Conservation (phyloP, 2,113 vertebrate genomes). For the Suricata suricatta region DNA sequence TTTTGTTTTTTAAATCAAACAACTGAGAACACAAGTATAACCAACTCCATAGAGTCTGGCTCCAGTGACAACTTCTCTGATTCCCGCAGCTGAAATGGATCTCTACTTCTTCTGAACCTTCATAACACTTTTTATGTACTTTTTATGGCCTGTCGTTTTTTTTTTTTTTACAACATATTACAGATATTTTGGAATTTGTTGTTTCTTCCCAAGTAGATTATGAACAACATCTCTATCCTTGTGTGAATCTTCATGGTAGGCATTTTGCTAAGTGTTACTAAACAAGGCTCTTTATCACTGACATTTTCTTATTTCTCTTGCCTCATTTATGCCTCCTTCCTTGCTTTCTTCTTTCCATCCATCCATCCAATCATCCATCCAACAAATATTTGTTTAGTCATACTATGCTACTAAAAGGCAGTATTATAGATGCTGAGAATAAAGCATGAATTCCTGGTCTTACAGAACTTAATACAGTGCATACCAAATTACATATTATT, state of each 20-base stretch:
- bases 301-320: neutral
- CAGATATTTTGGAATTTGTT: neutral
- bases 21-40: neutral
- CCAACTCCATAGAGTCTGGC: neutral
- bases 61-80: neutral
- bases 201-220: neutral
- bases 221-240: neutral
- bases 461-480: neutral
- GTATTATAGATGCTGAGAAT: neutral
- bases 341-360: neutral
- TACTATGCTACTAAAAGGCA: neutral
- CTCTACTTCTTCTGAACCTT: neutral
- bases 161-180: neutral
- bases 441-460: neutral
- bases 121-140: neutral
- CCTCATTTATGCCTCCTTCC: neutral
- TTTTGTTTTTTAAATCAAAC: neutral
- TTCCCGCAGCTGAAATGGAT: neutral
- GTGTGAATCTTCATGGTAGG: neutral
- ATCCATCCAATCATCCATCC: neutral
- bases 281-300: neutral
- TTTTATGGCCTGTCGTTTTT: neutral
- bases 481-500: neutral
- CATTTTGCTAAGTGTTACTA: neutral
- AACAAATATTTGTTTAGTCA: neutral